phyloP scores from a whole-genome alignment of 2,888 invertebrate species.

The Erannis defoliaria region DNA sequence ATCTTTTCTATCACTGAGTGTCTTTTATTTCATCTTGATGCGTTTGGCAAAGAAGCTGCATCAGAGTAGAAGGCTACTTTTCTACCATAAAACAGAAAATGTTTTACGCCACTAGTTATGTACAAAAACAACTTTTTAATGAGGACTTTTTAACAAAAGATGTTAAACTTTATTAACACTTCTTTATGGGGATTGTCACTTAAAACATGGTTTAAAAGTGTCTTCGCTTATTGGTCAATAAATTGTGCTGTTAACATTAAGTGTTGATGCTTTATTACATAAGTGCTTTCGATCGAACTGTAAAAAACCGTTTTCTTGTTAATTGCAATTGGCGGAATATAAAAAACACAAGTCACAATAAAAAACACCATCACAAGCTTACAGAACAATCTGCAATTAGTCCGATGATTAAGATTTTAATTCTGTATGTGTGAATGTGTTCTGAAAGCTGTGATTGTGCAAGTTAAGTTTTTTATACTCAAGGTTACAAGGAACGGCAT shows the following conservation, averaged over 20 bases:
- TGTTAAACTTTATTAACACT: background rate
- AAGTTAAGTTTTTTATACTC: too few relatives aligned
- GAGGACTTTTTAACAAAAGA: background rate
- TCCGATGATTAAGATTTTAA: too few relatives aligned
- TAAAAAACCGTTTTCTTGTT: background rate
- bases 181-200: constrained; percentile 15
- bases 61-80: too few relatives aligned
- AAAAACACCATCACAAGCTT: background rate
- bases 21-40: too few relatives aligned
- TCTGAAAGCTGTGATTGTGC: too few relatives aligned
- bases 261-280: constrained; percentile 14
- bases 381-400: background rate
- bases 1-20: too few relatives aligned
- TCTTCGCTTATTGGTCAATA: constrained; percentile 22
- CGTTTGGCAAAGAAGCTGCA: too few relatives aligned
- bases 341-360: background rate
- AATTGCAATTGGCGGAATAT: constrained; percentile 2
- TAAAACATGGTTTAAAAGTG: constrained; percentile 7
- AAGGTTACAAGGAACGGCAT: too few relatives aligned
- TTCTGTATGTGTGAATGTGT: too few relatives aligned
- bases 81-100: background rate
- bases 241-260: constrained; percentile 16
- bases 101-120: too few relatives aligned
- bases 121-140: background rate
- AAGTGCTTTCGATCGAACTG: constrained; percentile 10